Percentiles rank a stretch among this genome's conserved stretches.
phyloP scores from a whole-genome alignment of 2,888 invertebrate genomes.

The Hyposoter dolosus region DNA sequence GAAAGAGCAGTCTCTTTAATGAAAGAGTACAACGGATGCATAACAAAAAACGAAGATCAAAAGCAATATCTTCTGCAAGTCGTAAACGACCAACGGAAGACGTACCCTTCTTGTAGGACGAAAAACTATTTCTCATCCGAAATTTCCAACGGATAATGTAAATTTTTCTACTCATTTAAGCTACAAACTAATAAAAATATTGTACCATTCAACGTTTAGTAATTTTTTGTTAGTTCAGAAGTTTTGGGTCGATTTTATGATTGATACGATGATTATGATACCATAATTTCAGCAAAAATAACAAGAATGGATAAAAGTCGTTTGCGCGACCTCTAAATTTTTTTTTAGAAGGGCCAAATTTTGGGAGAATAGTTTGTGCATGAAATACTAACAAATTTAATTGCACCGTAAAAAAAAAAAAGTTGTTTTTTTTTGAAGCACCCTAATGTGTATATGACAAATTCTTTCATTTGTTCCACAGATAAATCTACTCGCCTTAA shows the following conservation, averaged over 20 bases:
- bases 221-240: too few relatives aligned
- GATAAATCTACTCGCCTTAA: too few relatives aligned
- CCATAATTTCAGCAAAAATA: not conserved
- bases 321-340: not conserved
- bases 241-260: too few relatives aligned
- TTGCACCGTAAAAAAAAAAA: too few relatives aligned
- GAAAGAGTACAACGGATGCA: too few relatives aligned
- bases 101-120: not conserved
- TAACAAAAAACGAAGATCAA: too few relatives aligned
- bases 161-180: not conserved
- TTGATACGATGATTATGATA: not conserved
- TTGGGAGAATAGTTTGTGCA: not conserved
- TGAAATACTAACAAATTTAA: too few relatives aligned
- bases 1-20: not conserved
- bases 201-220: not conserved
- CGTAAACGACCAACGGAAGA: not conserved
- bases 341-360: not conserved
- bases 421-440: too few relatives aligned
- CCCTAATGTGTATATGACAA: not conserved
- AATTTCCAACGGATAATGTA: not conserved
- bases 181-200: not conserved
- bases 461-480: too few relatives aligned
- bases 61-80: not conserved
- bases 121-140: not conserved
- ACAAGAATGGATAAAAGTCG: not conserved